Conservation (phyloP, 2,797 vertebrate genomes). For the Mormyrops attenuatus region DNA sequence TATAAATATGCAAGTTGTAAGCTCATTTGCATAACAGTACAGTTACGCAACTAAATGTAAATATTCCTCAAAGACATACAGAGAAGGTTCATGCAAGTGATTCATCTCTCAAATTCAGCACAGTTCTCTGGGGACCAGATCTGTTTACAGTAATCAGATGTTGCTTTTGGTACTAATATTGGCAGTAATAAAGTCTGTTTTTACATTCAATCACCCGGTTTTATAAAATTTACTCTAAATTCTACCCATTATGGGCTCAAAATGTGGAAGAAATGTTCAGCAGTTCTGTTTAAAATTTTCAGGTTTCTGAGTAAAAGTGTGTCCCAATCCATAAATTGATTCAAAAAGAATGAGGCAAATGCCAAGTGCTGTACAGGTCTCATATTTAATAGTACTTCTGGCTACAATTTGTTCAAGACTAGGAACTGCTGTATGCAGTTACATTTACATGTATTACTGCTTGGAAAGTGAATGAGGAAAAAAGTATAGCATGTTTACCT, state of each 20-base stretch:
- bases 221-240: neutral
- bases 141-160: conserved; percentile 1
- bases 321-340: neutral
- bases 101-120: neutral
- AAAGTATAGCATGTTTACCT: neutral
- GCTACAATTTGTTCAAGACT: neutral
- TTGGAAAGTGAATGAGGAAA: neutral
- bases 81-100: neutral
- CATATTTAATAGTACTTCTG: neutral
- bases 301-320: neutral
- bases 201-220: neutral
- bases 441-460: neutral
- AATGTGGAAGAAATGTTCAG: neutral
- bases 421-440: neutral
- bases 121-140: neutral
- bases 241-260: neutral
- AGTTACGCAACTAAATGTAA: conserved; percentile 3
- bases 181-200: neutral
- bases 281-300: neutral
- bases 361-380: neutral
- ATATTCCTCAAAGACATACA: conserved; percentile 2
- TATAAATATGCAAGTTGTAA: conserved; percentile 1
- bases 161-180: conserved; percentile 12
- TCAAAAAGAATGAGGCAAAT: neutral
- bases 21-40: conserved; percentile 5